Evolutionary conservation across 2,113 vertebrate species (phyloP), one percentile per base, ranked within the genome.

Genomic region (Gadus macrocephalus): DNA sequence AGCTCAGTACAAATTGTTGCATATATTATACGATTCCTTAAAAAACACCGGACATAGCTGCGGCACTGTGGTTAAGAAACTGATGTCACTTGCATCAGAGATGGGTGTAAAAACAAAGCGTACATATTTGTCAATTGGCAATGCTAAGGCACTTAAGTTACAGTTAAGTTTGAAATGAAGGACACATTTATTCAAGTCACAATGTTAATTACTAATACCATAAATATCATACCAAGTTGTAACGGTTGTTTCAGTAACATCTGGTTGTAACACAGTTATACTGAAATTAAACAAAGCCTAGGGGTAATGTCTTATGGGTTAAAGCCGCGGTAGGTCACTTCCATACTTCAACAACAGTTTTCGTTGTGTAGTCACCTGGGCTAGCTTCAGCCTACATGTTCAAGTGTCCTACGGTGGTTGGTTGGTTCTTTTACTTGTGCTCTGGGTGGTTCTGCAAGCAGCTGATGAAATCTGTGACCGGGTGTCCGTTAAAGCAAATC

Each of bases 361-460:
- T 64, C 42, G 19, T 15, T 56, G 12, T 14, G 3, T 17, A 15
- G 42, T 73, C 70, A 70, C 60, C 53, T 31, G 19, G 17, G 72
- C 63, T 64, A 20, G 62, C 27, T 79, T 58, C 22, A n/a, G 65
- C 42, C 8, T 60, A 64, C 66, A 69, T 72, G 59, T 69, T 62
- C 38, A 65, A 66, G 22, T 27, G 1, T 72, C 56, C 53, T 49
- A 56, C 53, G 17, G 8, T 22, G 17, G 8, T 22, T 35, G 12
- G 3, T 5, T 42, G 15, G 68, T 72, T 62, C 0, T 20, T 2
- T 59, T 71, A 98, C 81, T 93, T 88, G 85, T 99, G 97, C 69
- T 94, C 94, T 1, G 97, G 97, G 79, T 99, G 97, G 88, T 94
- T 95, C 88, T 98, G 97, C 75, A 98, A 91, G 71, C 95, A 98